phyloP scores from a whole-genome alignment of 92 coral and sea anemone genomes.

The Epizoanthus illoricatus region DNA sequence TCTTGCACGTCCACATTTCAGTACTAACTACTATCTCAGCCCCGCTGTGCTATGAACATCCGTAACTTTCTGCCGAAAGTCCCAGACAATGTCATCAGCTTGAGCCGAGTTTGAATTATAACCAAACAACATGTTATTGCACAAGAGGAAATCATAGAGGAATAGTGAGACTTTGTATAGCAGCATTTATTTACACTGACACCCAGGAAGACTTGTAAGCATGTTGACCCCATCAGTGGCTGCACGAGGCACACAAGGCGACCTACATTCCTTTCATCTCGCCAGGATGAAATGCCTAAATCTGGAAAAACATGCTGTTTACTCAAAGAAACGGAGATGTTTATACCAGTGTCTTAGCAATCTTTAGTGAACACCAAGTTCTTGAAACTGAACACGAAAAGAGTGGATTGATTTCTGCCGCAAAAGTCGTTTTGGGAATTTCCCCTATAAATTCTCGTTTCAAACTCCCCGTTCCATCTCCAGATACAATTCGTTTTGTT shows the following conservation, averaged over 20 bases:
- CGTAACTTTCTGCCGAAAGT: constrained; percentile 4
- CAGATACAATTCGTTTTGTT: no score
- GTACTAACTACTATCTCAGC: not conserved
- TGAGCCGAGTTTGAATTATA: constrained; percentile 49
- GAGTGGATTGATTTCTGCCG: no score
- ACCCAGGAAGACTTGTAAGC: constrained; percentile 1
- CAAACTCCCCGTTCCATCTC: no score
- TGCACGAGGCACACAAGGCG: not conserved
- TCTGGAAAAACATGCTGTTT: constrained; percentile 45
- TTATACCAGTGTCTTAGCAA: not conserved
- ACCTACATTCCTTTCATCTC: constrained; percentile 17
- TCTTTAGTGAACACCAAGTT: not conserved
- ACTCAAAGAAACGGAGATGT: constrained; percentile 9
- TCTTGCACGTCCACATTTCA: not conserved
- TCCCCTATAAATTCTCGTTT: no score
- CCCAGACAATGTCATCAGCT: constrained; percentile 43
- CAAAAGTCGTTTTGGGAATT: no score
- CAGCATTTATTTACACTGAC: constrained; percentile 25
- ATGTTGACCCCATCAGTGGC: constrained; percentile 23
- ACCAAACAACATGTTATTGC: constrained; percentile 65
- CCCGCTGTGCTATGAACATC: constrained; percentile 7
- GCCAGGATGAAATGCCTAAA: constrained; percentile 38
- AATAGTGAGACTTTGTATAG: not conserved
- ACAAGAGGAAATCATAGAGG: constrained; percentile 25
- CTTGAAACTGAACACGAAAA: not conserved